Conservation (phyloP, 2,113 vertebrate species). For the Climacteris rufus region DNA sequence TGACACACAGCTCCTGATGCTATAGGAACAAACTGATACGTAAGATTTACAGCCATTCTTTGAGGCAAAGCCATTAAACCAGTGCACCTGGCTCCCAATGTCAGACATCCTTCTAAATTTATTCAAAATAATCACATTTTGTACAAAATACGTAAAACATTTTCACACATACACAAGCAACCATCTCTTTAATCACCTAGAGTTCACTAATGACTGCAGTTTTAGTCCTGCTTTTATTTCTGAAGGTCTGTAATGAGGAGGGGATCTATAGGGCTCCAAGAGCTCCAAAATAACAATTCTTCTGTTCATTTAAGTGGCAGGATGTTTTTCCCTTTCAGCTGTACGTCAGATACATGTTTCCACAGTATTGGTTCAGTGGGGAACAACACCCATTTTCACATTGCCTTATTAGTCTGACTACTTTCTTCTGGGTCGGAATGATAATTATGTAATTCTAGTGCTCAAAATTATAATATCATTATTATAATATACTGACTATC, state of each 20-base stretch:
- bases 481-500: neutral
- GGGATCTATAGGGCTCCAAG: neutral
- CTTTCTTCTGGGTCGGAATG: neutral
- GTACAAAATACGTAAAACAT: neutral
- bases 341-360: neutral
- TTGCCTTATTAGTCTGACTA: neutral
- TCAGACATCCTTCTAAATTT: neutral
- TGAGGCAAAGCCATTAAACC: neutral
- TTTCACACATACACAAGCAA: neutral
- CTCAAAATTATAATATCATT: neutral
- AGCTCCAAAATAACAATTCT: neutral
- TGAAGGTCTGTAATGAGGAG: neutral
- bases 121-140: neutral
- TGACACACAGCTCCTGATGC: neutral
- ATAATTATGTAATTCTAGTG: neutral
- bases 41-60: neutral
- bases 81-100: neutral
- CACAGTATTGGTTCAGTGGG: neutral
- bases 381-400: neutral
- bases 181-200: neutral
- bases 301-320: neutral
- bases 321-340: neutral
- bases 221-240: neutral
- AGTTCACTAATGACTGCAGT: neutral
- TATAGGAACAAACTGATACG: rapidly evolving